These are phyloP conservation scores for Dermochelys coriacea DNA, from an alignment of 2,797 vertebrate species.

Conservation along the genomic window DNA sequence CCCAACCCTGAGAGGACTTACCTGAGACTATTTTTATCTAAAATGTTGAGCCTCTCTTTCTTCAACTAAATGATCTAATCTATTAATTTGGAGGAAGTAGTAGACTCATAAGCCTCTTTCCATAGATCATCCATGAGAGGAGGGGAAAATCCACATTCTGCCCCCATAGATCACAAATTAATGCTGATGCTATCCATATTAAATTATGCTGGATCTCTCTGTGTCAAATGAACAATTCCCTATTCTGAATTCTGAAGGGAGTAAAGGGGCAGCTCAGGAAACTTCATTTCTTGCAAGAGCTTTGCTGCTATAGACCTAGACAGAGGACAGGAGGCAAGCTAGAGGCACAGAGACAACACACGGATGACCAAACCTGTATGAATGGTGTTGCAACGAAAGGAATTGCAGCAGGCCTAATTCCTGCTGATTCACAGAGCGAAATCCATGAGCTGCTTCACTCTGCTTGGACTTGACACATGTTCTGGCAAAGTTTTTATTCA, in stretches of 20 bases:
- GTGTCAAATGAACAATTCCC: neutral
- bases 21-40: neutral
- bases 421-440: neutral
- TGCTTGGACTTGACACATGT: neutral
- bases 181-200: neutral
- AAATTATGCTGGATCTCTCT: neutral
- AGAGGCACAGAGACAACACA: neutral
- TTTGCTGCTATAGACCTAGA: neutral
- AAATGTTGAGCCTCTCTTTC: neutral
- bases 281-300: neutral
- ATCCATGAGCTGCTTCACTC: accelerated
- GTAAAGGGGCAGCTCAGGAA: neutral
- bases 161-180: neutral
- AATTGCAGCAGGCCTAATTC: accelerated
- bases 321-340: neutral
- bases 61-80: neutral
- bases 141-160: neutral
- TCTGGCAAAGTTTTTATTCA: neutral
- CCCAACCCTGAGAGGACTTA: neutral
- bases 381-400: neutral
- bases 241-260: neutral
- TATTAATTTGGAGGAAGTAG: neutral
- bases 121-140: neutral
- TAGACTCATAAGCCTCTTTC: neutral
- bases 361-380: neutral